Evolutionary conservation across 2,113 vertebrate species (phyloP).

Genomic region (Puffinus mauretanicus): DNA sequence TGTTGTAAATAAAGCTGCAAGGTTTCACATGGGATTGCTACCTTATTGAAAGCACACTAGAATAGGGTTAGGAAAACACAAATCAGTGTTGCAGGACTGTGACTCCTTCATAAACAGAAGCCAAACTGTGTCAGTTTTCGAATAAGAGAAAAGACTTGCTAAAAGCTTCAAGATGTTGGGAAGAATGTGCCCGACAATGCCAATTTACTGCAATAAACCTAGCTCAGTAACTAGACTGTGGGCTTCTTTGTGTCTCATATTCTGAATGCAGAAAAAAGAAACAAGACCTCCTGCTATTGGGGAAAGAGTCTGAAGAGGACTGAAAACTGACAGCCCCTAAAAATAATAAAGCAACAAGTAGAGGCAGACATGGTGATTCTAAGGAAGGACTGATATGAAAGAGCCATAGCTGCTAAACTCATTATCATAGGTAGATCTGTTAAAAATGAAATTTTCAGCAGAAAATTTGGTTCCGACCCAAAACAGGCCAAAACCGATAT

Average conservation of each 20-base stretch:
- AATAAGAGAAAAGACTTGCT: conserved; percentile 59
- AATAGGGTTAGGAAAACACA: conserved; percentile 40
- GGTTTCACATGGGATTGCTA: conserved; percentile 37
- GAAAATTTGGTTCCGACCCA: not conserved
- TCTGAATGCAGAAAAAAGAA: conserved; percentile 57
- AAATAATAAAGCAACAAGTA: not conserved
- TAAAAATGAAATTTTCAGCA: not conserved
- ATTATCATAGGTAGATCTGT: not conserved
- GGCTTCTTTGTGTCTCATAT: conserved; percentile 50
- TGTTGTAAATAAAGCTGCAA: conserved; percentile 55
- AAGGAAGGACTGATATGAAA: not conserved
- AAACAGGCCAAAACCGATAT: not conserved
- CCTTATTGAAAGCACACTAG: conserved; percentile 41
- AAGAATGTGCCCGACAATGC: conserved; percentile 63
- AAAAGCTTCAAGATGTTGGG: conserved; percentile 67
- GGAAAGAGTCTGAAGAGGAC: not conserved
- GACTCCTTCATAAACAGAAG: conserved; percentile 65
- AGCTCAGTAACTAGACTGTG: conserved; percentile 51
- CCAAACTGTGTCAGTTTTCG: conserved; percentile 39
- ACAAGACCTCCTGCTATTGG: conserved; percentile 33
- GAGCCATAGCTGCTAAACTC: not conserved
- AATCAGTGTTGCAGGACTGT: conserved; percentile 45
- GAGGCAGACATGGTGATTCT: not conserved
- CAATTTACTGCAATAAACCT: conserved; percentile 62
- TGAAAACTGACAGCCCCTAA: not conserved